Evolutionary conservation across 1,140 invertebrate genomes (phyloP).

Genomic region (Hycleus phaleratus): DNA sequence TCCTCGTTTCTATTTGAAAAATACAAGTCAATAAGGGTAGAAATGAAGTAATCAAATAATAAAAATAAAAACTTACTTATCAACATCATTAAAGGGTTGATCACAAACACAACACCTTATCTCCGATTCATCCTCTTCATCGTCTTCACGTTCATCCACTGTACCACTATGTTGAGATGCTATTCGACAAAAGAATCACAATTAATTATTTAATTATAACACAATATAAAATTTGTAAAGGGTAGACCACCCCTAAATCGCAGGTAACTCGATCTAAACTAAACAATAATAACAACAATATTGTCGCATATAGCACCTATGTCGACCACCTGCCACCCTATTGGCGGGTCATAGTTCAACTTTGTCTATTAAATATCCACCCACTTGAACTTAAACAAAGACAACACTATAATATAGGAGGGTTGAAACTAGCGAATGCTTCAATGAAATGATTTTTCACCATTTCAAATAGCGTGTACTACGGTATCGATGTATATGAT

Average conservation of each 20-base stretch:
- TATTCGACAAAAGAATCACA: constrained; percentile 39
- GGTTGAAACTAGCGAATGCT: constrained; percentile 12
- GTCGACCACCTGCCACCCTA: constrained; percentile 24
- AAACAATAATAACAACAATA: constrained; percentile 13
- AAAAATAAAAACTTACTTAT: constrained; percentile 53
- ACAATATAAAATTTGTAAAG: background rate
- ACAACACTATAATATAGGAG: background rate
- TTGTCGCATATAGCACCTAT: constrained; percentile 25
- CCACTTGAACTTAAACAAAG: constrained; percentile 1
- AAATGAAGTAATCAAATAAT: no score
- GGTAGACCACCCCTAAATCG: constrained; percentile 1
- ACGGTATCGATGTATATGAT: no score
- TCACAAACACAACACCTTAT: constrained; percentile 60
- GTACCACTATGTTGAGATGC: constrained; percentile 59
- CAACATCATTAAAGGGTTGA: constrained; percentile 60
- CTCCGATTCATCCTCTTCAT: constrained; percentile 51
- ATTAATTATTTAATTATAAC: background rate
- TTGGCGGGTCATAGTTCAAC: constrained; percentile 22
- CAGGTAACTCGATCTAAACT: constrained; percentile 19
- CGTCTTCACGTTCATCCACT: constrained; percentile 50
- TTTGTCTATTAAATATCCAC: no score
- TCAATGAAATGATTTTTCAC: constrained; percentile 17
- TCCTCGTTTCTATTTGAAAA: constrained; percentile 17
- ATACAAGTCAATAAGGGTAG: no score
- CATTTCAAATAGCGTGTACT: no score